Percentiles rank a stretch among this genome's conserved stretches.
Evolutionary conservation across 2,888 invertebrate species (phyloP).

Genomic region (Meghimatium bilineatum): DNA sequence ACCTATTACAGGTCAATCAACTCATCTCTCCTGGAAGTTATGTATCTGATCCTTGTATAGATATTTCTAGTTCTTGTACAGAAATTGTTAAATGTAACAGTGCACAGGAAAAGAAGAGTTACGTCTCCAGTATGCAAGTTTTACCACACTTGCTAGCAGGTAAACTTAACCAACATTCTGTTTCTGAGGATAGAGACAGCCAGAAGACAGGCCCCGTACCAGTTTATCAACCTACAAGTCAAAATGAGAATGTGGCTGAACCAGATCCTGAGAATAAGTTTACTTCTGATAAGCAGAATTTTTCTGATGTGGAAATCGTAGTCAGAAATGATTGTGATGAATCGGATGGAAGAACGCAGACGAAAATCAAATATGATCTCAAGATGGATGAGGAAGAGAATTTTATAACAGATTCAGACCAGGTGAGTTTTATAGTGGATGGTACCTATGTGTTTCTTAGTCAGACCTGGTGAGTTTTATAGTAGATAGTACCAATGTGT

Average conservation of each 20-base stretch:
- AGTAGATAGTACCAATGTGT: background rate
- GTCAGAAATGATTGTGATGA: background rate
- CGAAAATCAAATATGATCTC: background rate
- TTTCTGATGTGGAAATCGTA: background rate
- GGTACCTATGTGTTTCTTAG: background rate
- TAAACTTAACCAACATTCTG: too few relatives aligned
- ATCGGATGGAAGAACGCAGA: too few relatives aligned
- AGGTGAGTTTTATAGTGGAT: background rate
- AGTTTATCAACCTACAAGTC: too few relatives aligned
- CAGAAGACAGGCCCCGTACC: background rate
- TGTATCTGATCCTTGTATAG: background rate
- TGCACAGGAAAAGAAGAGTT: background rate
- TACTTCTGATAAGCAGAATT: background rate
- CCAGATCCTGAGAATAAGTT: background rate
- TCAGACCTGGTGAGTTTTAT: slow-evolving; percentile 10
- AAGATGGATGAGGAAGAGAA: background rate
- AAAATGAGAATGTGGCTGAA: background rate
- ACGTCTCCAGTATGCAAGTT: background rate
- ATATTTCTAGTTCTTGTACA: background rate
- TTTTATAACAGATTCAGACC: slow-evolving; percentile 7
- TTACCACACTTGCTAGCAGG: background rate
- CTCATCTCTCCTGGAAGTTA: too few relatives aligned
- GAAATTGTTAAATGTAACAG: background rate
- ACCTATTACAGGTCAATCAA: background rate
- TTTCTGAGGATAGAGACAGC: background rate